Evolutionary conservation across 1,140 invertebrate genomes (phyloP).

Genomic region (Saccostrea echinata): DNA sequence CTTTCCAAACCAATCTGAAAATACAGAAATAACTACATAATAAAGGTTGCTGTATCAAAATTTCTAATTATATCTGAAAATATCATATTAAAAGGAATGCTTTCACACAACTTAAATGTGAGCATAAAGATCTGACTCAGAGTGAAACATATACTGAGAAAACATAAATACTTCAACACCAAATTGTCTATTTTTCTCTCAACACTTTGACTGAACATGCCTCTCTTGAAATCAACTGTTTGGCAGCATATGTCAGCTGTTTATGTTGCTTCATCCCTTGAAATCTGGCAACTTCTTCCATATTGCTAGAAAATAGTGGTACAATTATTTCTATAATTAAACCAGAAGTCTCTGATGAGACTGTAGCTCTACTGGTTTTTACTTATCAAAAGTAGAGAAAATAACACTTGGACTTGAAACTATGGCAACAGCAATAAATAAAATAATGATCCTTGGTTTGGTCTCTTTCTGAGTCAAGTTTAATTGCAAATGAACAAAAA

Average conservation of each 20-base stretch:
- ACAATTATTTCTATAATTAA: background rate
- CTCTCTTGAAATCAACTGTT: constrained; percentile 89
- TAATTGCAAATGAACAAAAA: too few species aligned
- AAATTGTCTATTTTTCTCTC: background rate
- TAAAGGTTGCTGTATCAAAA: background rate
- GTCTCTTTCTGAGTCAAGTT: too few species aligned
- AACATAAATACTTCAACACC: background rate
- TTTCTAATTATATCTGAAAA: background rate
- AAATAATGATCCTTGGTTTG: too few species aligned
- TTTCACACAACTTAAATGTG: background rate
- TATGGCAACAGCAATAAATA: too few species aligned
- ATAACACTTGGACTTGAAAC: too few species aligned
- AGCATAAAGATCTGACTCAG: background rate
- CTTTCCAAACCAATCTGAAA: constrained; percentile 85
- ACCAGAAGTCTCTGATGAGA: too few species aligned
- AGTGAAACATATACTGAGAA: background rate
- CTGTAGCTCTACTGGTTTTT: too few species aligned
- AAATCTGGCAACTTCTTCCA: constrained; percentile 82
- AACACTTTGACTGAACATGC: constrained; percentile 54
- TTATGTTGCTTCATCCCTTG: constrained; percentile 77
- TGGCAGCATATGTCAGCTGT: constrained; percentile 85
- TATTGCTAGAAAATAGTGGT: constrained; percentile 78
- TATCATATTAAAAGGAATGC: background rate
- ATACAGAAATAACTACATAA: constrained; percentile 32
- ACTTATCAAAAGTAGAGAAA: too few species aligned